Conservation (phyloP, 2,888 invertebrate genomes). For the Hydrotaea diabolus region DNA sequence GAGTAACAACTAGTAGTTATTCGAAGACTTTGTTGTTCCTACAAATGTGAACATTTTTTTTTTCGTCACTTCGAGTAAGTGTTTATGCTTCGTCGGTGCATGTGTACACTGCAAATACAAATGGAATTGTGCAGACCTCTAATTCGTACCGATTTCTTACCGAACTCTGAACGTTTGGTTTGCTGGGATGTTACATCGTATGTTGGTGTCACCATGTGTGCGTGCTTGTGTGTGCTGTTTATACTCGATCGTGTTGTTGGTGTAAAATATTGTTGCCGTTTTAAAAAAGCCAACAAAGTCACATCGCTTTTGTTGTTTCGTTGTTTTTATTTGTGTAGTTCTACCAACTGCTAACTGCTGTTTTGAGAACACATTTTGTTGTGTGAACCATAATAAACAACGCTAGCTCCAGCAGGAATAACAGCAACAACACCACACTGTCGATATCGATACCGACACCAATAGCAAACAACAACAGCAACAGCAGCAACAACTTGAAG, state of each 20-base stretch:
- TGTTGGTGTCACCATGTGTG: neutral
- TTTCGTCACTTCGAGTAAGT: too few species aligned
- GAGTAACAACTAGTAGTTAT: too few species aligned
- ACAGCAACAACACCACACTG: too few species aligned
- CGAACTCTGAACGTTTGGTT: too few species aligned
- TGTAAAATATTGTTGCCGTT: neutral
- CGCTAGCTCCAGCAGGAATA: neutral
- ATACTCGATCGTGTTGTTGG: neutral
- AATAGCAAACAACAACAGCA: conserved; percentile 21
- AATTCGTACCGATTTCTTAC: too few species aligned
- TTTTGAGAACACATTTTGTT: conserved; percentile 6
- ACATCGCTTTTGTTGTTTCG: neutral
- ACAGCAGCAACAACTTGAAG: conserved; percentile 37
- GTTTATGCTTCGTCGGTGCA: too few species aligned
- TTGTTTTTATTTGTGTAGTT: neutral
- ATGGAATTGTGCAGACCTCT: too few species aligned
- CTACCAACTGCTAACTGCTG: conserved; percentile 34
- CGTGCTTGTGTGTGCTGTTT: neutral
- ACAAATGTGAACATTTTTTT: too few species aligned
- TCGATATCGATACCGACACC: neutral
- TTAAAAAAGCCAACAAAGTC: conserved; percentile 19
- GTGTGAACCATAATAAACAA: neutral
- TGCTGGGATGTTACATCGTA: conserved; percentile 5
- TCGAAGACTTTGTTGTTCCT: too few species aligned
- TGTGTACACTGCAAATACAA: too few species aligned